Conservation (phyloP, 2,113 vertebrate species). For the Solenodon paradoxus region DNA sequence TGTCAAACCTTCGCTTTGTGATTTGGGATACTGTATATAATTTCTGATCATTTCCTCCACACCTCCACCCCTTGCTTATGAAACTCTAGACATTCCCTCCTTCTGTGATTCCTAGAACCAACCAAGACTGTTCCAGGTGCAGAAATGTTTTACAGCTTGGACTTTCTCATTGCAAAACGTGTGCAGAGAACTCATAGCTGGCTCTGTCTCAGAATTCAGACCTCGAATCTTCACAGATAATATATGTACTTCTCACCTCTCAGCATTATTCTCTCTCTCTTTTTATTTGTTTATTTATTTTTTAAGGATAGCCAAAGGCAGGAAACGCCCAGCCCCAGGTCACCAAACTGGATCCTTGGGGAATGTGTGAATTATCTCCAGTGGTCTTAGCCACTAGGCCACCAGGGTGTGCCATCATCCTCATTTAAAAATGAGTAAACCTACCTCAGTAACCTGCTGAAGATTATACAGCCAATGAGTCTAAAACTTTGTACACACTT, state of each 20-base stretch:
- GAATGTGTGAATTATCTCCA: too few relatives aligned
- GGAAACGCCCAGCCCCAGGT: too few relatives aligned
- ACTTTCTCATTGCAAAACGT: neutral
- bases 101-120: neutral
- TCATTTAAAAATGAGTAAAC: neutral
- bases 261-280: neutral
- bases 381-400: too few relatives aligned
- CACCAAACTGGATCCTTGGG: too few relatives aligned
- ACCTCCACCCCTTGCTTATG: neutral
- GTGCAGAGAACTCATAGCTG: neutral
- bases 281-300: too few relatives aligned
- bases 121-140: neutral
- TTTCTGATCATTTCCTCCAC: neutral
- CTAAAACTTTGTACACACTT: neutral
- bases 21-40: neutral
- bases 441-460: neutral
- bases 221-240: neutral
- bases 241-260: rapidly evolving
- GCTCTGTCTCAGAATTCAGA: neutral
- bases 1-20: neutral
- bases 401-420: neutral
- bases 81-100: neutral
- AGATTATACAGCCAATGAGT: neutral
- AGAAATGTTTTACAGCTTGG: neutral
- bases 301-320: too few relatives aligned